Evolutionary conservation across 2,113 vertebrate species (phyloP).

Genomic region (Plestiodon gilberti): DNA sequence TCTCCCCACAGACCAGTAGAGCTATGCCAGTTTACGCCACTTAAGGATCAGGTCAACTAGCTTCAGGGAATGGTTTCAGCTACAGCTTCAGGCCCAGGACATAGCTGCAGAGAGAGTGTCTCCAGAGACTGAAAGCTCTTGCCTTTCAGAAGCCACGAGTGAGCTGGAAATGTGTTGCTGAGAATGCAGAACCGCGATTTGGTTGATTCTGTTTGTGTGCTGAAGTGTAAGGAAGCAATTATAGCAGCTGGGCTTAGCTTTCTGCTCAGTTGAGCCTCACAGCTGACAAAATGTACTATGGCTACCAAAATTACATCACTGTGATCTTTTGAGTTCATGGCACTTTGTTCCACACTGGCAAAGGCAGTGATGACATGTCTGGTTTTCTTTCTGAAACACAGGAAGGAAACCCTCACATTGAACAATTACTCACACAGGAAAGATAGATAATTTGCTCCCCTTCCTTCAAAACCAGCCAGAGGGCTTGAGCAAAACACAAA

Average conservation of each 20-base stretch:
- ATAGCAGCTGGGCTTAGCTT: not conserved
- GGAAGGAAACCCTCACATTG: conserved; percentile 48
- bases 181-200: not conserved
- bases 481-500: not conserved
- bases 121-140: not conserved
- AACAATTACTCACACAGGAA: conserved; percentile 33
- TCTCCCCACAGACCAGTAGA: not conserved
- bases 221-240: not conserved
- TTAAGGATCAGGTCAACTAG: not conserved
- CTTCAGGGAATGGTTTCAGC: not conserved
- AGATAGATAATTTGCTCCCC: conserved; percentile 38
- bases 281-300: not conserved
- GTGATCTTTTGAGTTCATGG: not conserved
- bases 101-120: no score
- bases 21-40: not conserved
- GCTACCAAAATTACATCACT: not conserved
- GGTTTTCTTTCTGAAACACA: conserved; percentile 50
- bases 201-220: not conserved
- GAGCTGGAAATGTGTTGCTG: accelerated
- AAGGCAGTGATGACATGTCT: not conserved
- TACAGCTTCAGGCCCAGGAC: not conserved
- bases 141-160: not conserved
- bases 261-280: conserved; percentile 4
- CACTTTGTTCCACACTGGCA: conserved; percentile 23
- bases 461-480: conserved; percentile 57